Base-by-base conservation (phyloP, 2,888 invertebrate species). In the Hoplodrina ambigua region DNA sequence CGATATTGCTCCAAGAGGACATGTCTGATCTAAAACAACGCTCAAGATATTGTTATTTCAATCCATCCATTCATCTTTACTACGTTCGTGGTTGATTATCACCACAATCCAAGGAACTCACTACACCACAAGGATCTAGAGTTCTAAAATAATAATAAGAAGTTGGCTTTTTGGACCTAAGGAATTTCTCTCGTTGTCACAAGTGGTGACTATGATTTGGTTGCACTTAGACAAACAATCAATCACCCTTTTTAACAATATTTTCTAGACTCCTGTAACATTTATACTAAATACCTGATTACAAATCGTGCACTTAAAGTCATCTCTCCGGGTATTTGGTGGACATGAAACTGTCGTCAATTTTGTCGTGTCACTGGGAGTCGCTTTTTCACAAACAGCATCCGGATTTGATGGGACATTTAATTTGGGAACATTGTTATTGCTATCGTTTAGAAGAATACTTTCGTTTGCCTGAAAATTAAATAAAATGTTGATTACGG, bases 261-360 rank as follows among this genome's bases (percentile, higher is more conserved):
- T 57, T 72, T 54, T 72, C 37, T 19, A 11, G 37, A 15, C 41
- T 17, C 5, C 50, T 19, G 8, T 15, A 33, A 33, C 13, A 11
- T 33, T 11, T 15, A 46, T 46, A 46, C 46, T 46, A 17, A 46
- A 46, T 46, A 46, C 93, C 90, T 93, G 91, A 81, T 87, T 87
- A 72, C 93, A 93, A 80, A 87, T 80, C 30, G 80, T 78, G 76
- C 92, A 93, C 81, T 89, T 91, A 50, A 86, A 89, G 17, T 88
- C 85, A 60, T 87, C 85, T 69, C 25, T 75, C 11, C 61, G 65
- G 17, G 37, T 63, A 15, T 37, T 60, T 61, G 66, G 55, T 19
- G 56, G 52, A 30, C 52, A 53, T 33, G 61, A 20, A 20, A 49
- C 54, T n/a, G 65, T 66, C 11, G 66, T 20, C 6, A 58, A 33